A percentile compares a stretch with the other conserved stretches of the same genome.
Conservation (phyloP, 2,113 vertebrate species). For the Phyllopteryx taeniolatus region DNA sequence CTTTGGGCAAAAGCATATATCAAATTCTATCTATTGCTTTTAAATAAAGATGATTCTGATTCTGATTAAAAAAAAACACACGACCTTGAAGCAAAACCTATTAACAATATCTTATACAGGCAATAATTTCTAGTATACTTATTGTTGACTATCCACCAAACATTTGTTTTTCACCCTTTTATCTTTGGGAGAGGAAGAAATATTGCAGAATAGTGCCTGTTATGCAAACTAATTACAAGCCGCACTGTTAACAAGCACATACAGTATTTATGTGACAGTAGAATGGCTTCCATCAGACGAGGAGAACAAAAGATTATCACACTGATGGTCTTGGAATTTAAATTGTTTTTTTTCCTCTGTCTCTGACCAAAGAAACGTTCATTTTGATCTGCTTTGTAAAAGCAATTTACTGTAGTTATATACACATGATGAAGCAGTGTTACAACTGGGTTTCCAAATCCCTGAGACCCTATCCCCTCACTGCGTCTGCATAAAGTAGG, state of each 20-base stretch:
- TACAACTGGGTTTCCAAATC: background rate
- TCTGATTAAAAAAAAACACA: background rate
- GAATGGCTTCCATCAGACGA: background rate
- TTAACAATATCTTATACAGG: background rate
- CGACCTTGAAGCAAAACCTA: background rate
- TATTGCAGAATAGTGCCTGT: background rate
- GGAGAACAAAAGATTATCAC: background rate
- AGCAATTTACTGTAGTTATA: background rate
- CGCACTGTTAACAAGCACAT: background rate
- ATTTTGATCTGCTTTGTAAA: background rate
- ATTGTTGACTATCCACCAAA: background rate
- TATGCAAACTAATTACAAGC: background rate
- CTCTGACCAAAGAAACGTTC: background rate
- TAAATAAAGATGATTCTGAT: too few species aligned
- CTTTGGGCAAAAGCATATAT: background rate
- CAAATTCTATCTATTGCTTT: background rate
- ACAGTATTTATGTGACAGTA: background rate
- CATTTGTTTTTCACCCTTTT: background rate
- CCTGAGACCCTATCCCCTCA: background rate
- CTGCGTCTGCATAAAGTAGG: background rate
- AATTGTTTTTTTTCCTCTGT: background rate
- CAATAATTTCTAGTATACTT: background rate
- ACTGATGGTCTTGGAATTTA: background rate
- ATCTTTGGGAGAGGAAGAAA: background rate
- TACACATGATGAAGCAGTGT: background rate